Evolutionary conservation across 2,888 invertebrate species (phyloP).

Genomic region (Dryococelus australis): DNA sequence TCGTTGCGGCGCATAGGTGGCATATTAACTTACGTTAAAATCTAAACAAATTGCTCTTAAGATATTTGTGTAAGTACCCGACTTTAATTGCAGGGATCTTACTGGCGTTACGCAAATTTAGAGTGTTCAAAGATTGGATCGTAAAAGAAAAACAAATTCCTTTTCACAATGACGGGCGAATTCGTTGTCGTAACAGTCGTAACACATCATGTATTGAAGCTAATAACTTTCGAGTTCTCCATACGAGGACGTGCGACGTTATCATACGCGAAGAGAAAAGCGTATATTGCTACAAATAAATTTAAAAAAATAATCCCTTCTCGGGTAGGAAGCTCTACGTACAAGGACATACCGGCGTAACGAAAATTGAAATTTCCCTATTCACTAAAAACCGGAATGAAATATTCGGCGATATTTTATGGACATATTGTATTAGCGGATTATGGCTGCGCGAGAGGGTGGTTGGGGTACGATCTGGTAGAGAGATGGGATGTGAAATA

Average conservation of each 20-base stretch:
- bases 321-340: not conserved
- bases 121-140: too few species aligned
- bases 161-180: too few species aligned
- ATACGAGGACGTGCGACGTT: not conserved
- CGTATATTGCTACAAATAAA: not conserved
- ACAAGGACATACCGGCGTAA: not conserved
- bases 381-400: not conserved
- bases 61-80: too few species aligned
- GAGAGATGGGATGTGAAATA: not conserved
- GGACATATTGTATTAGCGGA: slow-evolving; percentile 11
- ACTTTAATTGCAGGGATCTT: too few species aligned
- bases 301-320: not conserved
- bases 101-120: too few species aligned
- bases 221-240: not conserved
- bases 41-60: too few species aligned
- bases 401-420: not conserved
- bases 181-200: not conserved
- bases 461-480: not conserved
- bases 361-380: not conserved
- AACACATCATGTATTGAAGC: not conserved
- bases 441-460: not conserved
- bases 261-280: not conserved
- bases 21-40: too few species aligned
- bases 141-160: too few species aligned
- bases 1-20: too few species aligned